These are phyloP conservation scores for Ecliptopera silaceata DNA, from an alignment of 2,888 invertebrate species.

Conservation along the genomic window DNA sequence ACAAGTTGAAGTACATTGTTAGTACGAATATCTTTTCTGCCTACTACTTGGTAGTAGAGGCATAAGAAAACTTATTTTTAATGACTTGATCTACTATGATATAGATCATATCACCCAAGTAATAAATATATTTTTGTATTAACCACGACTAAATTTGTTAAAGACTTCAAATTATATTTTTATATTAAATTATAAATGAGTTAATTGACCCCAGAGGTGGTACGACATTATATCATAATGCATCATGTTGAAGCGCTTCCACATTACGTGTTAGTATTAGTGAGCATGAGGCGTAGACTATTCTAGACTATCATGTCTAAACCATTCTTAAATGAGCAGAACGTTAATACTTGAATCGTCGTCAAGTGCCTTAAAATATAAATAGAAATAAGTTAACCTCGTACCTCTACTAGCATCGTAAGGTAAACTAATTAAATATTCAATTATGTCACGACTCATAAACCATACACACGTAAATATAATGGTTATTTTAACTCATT, in stretches of 20 bases:
- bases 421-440: not conserved
- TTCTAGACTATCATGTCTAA: too few relatives aligned
- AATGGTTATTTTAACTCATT: not conserved
- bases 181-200: not conserved
- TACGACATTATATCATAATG: not conserved
- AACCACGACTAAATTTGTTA: not conserved
- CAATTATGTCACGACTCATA: not conserved
- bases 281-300: too few relatives aligned
- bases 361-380: constrained; percentile 1
- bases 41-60: not conserved
- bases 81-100: not conserved
- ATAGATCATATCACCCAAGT: not conserved
- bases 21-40: too few relatives aligned
- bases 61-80: not conserved
- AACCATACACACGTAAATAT: not conserved
- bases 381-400: constrained; percentile 14
- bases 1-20: not conserved
- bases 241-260: not conserved
- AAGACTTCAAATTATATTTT: constrained; percentile 6
- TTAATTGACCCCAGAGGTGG: not conserved
- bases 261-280: too few relatives aligned
- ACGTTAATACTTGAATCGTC: constrained; percentile 2
- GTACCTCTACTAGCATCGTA: constrained; percentile 7
- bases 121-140: not conserved
- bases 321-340: not conserved